Evolutionary conservation across 2,888 invertebrate species (phyloP).

Genomic region (Lepidocyrtoides sp.): DNA sequence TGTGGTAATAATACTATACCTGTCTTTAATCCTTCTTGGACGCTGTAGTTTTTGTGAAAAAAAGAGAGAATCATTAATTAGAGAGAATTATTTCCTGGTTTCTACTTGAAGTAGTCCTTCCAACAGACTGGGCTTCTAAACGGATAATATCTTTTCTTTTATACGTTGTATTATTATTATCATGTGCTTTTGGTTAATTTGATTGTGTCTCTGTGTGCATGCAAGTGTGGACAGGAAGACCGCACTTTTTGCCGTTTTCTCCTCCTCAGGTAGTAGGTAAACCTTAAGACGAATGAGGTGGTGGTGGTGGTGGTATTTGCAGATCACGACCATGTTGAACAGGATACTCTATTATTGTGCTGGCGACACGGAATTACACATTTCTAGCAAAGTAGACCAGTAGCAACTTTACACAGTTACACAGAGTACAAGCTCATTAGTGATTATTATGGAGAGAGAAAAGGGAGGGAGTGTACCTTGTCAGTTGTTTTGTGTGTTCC

Average conservation of each 20-base stretch:
- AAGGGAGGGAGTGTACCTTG: neutral
- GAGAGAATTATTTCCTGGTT: conserved; percentile 40
- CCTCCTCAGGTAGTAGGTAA: neutral
- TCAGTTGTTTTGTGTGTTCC: neutral
- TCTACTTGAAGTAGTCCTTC: neutral
- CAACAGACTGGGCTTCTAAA: neutral
- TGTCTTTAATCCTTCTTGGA: neutral
- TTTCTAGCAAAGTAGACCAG: neutral
- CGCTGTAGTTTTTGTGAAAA: neutral
- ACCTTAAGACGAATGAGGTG: conserved; percentile 32
- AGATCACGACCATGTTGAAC: conserved; percentile 31
- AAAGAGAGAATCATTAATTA: conserved; percentile 35
- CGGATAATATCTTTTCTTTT: neutral
- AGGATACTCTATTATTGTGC: neutral
- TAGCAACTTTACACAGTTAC: neutral
- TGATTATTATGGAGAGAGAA: conserved; percentile 35
- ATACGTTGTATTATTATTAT: neutral
- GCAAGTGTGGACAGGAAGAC: conserved; percentile 25
- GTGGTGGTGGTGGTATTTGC: conserved; percentile 9
- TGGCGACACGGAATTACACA: conserved; percentile 8
- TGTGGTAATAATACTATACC: neutral
- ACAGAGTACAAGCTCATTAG: conserved; percentile 43
- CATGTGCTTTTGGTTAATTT: conserved; percentile 51
- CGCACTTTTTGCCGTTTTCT: neutral
- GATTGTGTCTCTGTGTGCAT: conserved; percentile 53